Conservation (phyloP, 1,140 invertebrate genomes). For the Drosophila mayri region DNA sequence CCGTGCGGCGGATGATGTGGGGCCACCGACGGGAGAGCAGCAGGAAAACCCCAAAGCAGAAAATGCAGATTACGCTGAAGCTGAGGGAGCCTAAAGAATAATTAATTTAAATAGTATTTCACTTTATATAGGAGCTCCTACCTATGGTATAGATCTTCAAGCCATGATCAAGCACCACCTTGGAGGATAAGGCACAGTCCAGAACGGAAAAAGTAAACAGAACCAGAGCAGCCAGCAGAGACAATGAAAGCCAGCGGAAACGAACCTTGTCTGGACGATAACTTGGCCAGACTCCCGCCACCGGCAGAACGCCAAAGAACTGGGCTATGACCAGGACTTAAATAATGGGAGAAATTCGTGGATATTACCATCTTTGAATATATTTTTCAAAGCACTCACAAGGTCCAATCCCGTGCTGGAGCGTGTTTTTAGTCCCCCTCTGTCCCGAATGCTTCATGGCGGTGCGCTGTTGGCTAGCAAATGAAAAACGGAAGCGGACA, state of each 20-base stretch:
- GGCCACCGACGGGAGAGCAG: conserved; percentile 67
- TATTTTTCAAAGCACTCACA: conserved; percentile 58
- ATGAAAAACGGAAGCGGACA: conserved; percentile 24
- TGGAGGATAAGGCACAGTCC: conserved; percentile 61
- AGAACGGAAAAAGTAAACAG: conserved; percentile 61
- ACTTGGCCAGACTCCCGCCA: conserved; percentile 59
- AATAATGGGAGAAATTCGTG: neutral
- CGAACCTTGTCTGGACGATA: conserved; percentile 45
- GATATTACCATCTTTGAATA: neutral
- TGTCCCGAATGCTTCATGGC: conserved; percentile 54
- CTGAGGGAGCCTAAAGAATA: conserved; percentile 62
- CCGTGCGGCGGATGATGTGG: conserved; percentile 56
- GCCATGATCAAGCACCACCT: conserved; percentile 61
- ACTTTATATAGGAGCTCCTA: neutral
- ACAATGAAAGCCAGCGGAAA: conserved; percentile 65
- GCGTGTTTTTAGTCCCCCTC: conserved; percentile 59
- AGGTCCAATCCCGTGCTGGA: conserved; percentile 74
- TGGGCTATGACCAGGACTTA: conserved; percentile 69
- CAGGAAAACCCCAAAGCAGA: conserved; percentile 64
- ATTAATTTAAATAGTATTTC: neutral
- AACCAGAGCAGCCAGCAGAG: conserved; percentile 44
- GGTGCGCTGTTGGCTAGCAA: conserved; percentile 26
- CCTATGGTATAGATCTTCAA: conserved; percentile 77
- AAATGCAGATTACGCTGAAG: conserved; percentile 76
- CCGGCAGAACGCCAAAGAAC: conserved; percentile 71